A percentile compares a stretch with the other conserved stretches of the same genome.
phyloP scores from a whole-genome alignment of 2,888 invertebrate genomes.

The Ceramica pisi region DNA sequence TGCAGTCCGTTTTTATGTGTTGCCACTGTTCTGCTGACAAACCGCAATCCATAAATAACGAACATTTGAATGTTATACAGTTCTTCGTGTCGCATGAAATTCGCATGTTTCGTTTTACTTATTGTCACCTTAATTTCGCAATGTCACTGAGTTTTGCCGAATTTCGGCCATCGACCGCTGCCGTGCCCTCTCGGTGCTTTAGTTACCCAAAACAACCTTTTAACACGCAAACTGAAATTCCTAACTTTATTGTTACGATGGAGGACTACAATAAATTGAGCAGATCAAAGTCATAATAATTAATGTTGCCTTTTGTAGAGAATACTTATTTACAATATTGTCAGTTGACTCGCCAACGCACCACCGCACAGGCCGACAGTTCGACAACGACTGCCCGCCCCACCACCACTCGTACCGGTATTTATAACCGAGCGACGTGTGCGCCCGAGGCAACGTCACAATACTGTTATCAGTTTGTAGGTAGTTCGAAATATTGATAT shows the following conservation, averaged over 20 bases:
- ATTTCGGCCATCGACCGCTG: constrained; percentile 53
- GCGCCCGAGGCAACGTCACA: no score
- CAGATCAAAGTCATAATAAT: constrained; percentile 4
- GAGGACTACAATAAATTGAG: constrained; percentile 9
- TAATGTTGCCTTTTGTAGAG: background rate
- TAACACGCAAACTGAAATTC: constrained; percentile 68
- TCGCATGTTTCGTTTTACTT: constrained; percentile 18
- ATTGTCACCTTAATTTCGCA: constrained; percentile 39
- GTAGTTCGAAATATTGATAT: no score
- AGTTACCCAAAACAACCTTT: constrained; percentile 65
- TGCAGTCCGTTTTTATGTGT: constrained; percentile 41
- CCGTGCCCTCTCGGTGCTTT: constrained; percentile 63
- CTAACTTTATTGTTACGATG: constrained; percentile 28
- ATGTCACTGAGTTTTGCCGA: constrained; percentile 36
- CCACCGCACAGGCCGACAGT: no score
- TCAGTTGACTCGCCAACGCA: no score
- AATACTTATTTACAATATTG: no score
- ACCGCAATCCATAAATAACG: background rate
- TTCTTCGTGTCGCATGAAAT: constrained; percentile 11
- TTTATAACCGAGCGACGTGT: no score
- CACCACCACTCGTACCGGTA: no score
- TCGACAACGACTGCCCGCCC: no score
- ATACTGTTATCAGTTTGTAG: no score
- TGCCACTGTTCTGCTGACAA: constrained; percentile 7
- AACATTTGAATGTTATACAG: constrained; percentile 1